Percentiles rank a stretch among this genome's conserved stretches.
Conservation (phyloP, 1,140 invertebrate genomes). For the Papilio machaon region DNA sequence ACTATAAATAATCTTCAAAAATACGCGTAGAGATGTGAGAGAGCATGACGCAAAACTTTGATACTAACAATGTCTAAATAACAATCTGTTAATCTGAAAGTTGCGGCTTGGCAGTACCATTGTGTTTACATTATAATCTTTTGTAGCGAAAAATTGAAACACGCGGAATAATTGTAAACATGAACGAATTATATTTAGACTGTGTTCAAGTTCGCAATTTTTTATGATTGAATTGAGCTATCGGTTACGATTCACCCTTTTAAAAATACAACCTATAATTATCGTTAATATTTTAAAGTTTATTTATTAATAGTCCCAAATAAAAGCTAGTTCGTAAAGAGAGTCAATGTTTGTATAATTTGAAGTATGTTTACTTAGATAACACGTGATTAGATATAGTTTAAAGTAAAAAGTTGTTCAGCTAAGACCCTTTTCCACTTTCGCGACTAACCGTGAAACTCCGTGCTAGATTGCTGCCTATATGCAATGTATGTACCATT, state of each 20-base stretch:
- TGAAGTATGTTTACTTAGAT: conserved; percentile 24
- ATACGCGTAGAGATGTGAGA: background rate
- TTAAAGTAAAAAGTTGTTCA: background rate
- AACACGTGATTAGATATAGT: background rate
- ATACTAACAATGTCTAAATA: conserved; percentile 29
- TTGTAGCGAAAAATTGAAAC: conserved; percentile 34
- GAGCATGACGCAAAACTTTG: conserved; percentile 16
- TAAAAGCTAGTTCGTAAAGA: background rate
- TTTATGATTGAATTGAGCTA: background rate
- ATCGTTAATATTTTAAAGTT: no score
- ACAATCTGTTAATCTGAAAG: conserved; percentile 32
- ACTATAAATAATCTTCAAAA: background rate
- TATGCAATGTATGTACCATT: background rate
- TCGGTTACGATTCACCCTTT: background rate
- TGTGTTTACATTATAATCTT: conserved; percentile 36
- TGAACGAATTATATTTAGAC: background rate
- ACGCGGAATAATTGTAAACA: conserved; percentile 29
- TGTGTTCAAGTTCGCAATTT: background rate
- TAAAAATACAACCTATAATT: background rate
- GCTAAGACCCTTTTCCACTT: background rate
- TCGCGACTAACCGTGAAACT: background rate
- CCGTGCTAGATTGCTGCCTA: background rate
- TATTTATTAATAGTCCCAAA: no score
- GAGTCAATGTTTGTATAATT: background rate
- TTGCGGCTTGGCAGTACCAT: conserved; percentile 28